Conservation (phyloP, 1,140 invertebrate genomes). For the Conopomorpha cramerella region DNA sequence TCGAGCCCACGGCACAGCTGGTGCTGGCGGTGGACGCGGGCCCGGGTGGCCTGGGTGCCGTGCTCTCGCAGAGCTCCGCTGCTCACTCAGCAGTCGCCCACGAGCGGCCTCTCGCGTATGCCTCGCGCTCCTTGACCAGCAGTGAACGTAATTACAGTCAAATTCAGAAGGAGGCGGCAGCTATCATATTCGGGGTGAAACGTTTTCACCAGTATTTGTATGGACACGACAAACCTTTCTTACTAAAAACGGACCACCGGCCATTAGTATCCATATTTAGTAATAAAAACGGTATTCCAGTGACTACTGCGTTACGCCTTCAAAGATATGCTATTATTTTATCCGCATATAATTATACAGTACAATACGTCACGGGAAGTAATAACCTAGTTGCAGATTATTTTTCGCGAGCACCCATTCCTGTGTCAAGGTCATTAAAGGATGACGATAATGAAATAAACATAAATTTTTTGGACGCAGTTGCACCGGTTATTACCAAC, state of each 20-base stretch:
- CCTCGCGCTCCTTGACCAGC: constrained; percentile 19
- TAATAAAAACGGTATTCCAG: constrained; percentile 13
- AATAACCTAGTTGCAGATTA: constrained; percentile 1
- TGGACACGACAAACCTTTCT: constrained; percentile 26
- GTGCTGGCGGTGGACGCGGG: constrained; percentile 1
- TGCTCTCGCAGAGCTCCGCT: background rate
- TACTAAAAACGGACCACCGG: constrained; percentile 47
- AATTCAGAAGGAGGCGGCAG: constrained; percentile 11
- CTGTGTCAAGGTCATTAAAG: too few relatives aligned
- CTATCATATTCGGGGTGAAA: constrained; percentile 34
- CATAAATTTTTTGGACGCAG: background rate
- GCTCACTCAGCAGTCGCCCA: background rate
- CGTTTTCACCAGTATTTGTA: constrained; percentile 43
- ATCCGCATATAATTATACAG: background rate
- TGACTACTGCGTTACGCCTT: constrained; percentile 9
- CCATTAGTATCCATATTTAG: constrained; percentile 32
- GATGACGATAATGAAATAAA: background rate
- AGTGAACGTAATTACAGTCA: constrained; percentile 37
- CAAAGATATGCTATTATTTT: constrained; percentile 12
- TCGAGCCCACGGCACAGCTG: constrained; percentile 5
- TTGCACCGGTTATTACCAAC: background rate
- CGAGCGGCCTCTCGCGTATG: constrained; percentile 17
- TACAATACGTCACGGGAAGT: background rate
- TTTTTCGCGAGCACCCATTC: constrained; percentile 1
- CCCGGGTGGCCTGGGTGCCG: background rate